These are phyloP conservation scores for Ectropis crepuscularia DNA, from an alignment of 2,888 invertebrate species.

Conservation along the genomic window DNA sequence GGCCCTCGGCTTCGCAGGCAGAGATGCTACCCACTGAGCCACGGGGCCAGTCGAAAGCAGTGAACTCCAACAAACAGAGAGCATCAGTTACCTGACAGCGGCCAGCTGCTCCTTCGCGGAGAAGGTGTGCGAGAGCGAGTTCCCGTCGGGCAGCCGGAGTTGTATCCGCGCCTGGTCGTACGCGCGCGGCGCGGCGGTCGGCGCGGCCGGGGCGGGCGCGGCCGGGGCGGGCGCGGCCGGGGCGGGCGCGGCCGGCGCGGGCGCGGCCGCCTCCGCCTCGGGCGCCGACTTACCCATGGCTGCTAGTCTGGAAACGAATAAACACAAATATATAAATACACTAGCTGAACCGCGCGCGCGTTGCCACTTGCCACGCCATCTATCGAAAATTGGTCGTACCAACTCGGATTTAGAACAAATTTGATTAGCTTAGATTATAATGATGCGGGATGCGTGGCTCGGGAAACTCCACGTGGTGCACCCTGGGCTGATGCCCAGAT, in stretches of 20 bases:
- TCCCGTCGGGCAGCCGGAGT: constrained; percentile 70
- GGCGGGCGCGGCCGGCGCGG: constrained; percentile 49
- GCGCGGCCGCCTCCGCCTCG: constrained; percentile 45
- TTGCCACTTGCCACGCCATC: too few relatives aligned
- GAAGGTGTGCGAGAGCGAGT: constrained; percentile 72
- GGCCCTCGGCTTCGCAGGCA: too few relatives aligned
- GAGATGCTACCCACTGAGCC: too few relatives aligned
- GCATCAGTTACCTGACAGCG: constrained; percentile 88
- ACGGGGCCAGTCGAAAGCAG: too few relatives aligned
- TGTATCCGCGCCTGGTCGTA: constrained; percentile 72
- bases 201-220: constrained; percentile 44
- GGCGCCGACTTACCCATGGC: constrained; percentile 64
- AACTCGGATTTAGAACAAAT: too few relatives aligned
- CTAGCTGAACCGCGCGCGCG: background rate
- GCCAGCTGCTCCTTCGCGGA: constrained; percentile 94
- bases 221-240: constrained; percentile 44
- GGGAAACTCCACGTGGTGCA: too few relatives aligned
- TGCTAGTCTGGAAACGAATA: constrained; percentile 57
- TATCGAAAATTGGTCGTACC: too few relatives aligned
- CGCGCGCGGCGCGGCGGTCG: constrained; percentile 58
- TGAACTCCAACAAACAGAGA: too few relatives aligned
- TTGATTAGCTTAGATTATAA: too few relatives aligned
- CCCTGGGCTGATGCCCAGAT: too few relatives aligned
- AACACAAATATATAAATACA: background rate
- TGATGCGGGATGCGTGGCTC: too few relatives aligned